Evolutionary conservation across 2,113 vertebrate species (phyloP), one percentile per base, ranked within the genome.

Genomic region (Laticauda laticaudata): DNA sequence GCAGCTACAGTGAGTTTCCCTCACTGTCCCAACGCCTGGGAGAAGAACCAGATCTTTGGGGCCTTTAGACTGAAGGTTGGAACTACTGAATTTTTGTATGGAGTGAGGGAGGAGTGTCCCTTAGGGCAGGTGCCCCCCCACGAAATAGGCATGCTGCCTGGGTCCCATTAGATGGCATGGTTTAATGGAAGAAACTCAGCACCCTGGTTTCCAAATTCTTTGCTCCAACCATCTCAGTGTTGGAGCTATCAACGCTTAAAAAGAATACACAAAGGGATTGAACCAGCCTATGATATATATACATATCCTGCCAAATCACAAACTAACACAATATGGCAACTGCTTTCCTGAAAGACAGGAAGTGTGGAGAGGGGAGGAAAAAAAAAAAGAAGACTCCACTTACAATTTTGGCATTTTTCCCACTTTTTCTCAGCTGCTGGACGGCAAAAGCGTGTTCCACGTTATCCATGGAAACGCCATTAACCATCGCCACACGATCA

Each of bases 361-460:
- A 91, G 88, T 43, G 55, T 89, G 93, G 15, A 24, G 53, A 8
- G 57, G 57, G 4, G 57, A 8, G 2, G 11, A 48, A 48, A 3
- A 20, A 81, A 54, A 81, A 90, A 20, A 81, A 54, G 64, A 90
- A n/a, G 94, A 1, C 69, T 89, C 88, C 55, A 99, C 99, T 98
- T 97, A 99, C 99, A 86, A 99, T 99, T 98, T 99, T 99, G 97
- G 99, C 99, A 96, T 99, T 99, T 98, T 99, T 99, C 91, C 99
- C 99, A 95, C 99, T 99, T 97, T 99, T 99, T 93, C 99, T 98
- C 94, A 99, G 98, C 95, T 99, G 99, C 96, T 99, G 99, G 94
- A 99, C 99, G 92, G 99, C 99, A 94, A 99, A 99, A 0, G 99
- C 99, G 51, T 99, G 99, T 94, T 99, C 99, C 81, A 99, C 99